Evolutionary conservation across 1,140 invertebrate species (phyloP).

Genomic region (Eueides isabella): DNA sequence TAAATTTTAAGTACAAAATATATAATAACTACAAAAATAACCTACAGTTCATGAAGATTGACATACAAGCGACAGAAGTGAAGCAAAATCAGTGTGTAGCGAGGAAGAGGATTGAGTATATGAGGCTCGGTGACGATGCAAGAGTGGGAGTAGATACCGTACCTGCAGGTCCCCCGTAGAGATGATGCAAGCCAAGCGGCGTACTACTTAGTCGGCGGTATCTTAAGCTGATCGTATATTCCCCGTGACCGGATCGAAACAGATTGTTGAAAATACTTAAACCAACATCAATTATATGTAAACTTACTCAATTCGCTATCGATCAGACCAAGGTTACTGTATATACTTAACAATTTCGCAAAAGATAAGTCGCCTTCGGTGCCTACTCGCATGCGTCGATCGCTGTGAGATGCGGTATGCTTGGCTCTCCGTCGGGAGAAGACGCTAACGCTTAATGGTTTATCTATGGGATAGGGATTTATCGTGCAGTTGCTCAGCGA

Average conservation of each 20-base stretch:
- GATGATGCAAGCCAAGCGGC: slow-evolving; percentile 74
- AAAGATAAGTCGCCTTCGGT: slow-evolving; percentile 51
- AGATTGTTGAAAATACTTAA: neutral
- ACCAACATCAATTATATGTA: neutral
- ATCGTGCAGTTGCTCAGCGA: slow-evolving; percentile 44
- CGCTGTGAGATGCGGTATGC: slow-evolving; percentile 72
- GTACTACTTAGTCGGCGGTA: slow-evolving; percentile 45
- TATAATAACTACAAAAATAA: neutral
- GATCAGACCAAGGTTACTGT: slow-evolving; percentile 36
- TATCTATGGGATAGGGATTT: slow-evolving; percentile 17
- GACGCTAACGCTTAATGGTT: slow-evolving; percentile 43
- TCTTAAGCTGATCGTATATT: slow-evolving; percentile 43
- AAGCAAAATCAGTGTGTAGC: slow-evolving; percentile 20
- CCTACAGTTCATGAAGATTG: slow-evolving; percentile 26
- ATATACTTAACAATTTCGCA: slow-evolving; percentile 46
- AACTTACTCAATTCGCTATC: slow-evolving; percentile 11
- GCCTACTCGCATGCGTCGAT: slow-evolving; percentile 77
- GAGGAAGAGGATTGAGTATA: slow-evolving; percentile 33
- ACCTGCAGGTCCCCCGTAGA: slow-evolving; percentile 50
- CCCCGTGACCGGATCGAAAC: slow-evolving; percentile 14
- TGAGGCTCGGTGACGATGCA: slow-evolving; percentile 50
- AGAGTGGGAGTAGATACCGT: slow-evolving; percentile 49
- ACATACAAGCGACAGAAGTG: slow-evolving; percentile 31
- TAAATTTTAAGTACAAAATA: neutral
- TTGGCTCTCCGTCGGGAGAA: slow-evolving; percentile 63